Percentiles rank a stretch among this genome's conserved stretches.
These are phyloP conservation scores for Microtus richardsoni DNA, from an alignment of 2,113 vertebrate species.

Conservation along the genomic window DNA sequence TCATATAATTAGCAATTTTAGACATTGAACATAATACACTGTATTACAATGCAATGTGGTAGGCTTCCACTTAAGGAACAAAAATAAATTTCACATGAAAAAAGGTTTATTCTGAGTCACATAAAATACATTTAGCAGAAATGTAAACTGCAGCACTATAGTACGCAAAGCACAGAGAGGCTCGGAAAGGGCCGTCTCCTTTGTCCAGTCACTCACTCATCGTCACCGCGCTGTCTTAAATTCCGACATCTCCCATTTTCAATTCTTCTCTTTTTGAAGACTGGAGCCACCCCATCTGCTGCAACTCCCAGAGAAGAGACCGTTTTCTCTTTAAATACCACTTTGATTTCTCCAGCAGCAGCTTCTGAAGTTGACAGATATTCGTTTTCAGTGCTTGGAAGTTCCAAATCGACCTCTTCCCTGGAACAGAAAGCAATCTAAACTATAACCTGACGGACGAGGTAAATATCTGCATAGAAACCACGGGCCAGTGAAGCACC, in stretches of 20 bases:
- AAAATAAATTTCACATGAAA: slow-evolving; percentile 81
- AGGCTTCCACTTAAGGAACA: slow-evolving; percentile 80
- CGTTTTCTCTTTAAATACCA: slow-evolving; percentile 95
- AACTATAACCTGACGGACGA: slow-evolving; percentile 29
- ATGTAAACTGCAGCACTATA: slow-evolving; percentile 80
- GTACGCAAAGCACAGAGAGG: slow-evolving; percentile 72
- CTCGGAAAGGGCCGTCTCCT: slow-evolving; percentile 75
- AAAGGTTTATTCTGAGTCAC: slow-evolving; percentile 84
- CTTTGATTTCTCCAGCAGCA: slow-evolving; percentile 86
- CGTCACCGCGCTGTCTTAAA: slow-evolving; percentile 92
- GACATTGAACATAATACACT: slow-evolving; percentile 83
- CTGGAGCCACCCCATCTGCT: slow-evolving; percentile 85
- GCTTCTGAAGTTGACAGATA: slow-evolving; percentile 64
- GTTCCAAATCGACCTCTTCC: slow-evolving; percentile 93
- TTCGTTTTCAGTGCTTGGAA: slow-evolving; percentile 88
- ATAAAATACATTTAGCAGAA: slow-evolving; percentile 76
- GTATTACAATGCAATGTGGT: slow-evolving; percentile 78
- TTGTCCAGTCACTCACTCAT: slow-evolving; percentile 90
- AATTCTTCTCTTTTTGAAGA: slow-evolving; percentile 94
- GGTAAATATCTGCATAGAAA: slow-evolving; percentile 1
- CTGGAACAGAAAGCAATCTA: slow-evolving; percentile 82
- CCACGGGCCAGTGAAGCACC: background rate
- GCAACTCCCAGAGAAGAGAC: slow-evolving; percentile 94
- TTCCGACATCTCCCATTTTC: slow-evolving; percentile 95
- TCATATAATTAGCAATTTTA: slow-evolving; percentile 77